Evolutionary conservation across 2,113 vertebrate species (phyloP), one percentile per base, ranked within the genome.

Genomic region (Calidris pugnax): DNA sequence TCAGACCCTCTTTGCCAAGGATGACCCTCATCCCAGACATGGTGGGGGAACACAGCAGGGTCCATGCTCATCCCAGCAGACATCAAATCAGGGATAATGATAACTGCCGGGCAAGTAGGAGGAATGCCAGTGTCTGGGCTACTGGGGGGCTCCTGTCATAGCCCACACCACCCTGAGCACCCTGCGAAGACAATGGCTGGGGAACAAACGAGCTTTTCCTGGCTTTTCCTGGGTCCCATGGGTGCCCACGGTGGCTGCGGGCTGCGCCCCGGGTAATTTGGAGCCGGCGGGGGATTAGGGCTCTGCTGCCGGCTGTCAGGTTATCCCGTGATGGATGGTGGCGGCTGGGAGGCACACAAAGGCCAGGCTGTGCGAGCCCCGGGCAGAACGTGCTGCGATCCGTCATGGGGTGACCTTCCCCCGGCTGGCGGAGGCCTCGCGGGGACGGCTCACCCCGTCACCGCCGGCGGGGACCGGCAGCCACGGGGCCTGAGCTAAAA

Each of bases 331-430:
- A 99, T 98, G 98, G 98, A 99, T 99, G 89, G 97, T 47, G 98
- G 98, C 98, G 98, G 98, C 98, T 99, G 99, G 98, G 97, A 97
- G 94, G 95, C 97, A 97, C 97, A 99, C 98, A 99, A 99, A 99
- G 98, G 97, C 89, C 35, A 78, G 83, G 96, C 98, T 99, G 98
- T 99, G 97, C 63, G 45, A 98, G 97, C 94, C 39, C 39, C 55
- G 48, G 95, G 96, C 94, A 95, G 97, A 98, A 98, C 98, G 98
- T 98, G 98, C 98, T 98, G 94, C 93, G 90, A 98, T 99, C 98
- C 94, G 97, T 98, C 99, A 98, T 45, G 85, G 98, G 90, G 57
- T 97, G 93, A 95, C 97, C 96, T 97, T 97, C 85, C 90, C 76
- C 71, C 4, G 47, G 73, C 91, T 60, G 80, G 27, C 5, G 33